A percentile compares a stretch with the other conserved stretches of the same genome.
phyloP scores from a whole-genome alignment of 1,140 invertebrate genomes.

The Drosophila guanche region DNA sequence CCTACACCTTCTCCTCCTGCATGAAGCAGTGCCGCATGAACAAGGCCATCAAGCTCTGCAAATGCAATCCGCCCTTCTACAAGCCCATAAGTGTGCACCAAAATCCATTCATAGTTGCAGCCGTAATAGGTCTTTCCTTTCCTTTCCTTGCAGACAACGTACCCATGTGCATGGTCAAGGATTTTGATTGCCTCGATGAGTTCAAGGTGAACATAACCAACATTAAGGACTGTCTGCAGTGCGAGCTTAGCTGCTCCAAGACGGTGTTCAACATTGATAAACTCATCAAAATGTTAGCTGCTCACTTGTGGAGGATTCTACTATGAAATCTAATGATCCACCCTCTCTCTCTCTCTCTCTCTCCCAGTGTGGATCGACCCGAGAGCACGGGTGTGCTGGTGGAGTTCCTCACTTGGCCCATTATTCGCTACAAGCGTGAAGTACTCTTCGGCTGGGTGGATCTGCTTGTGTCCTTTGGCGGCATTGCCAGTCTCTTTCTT shows the following conservation, averaged over 20 bases:
- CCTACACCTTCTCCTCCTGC: conserved; percentile 88
- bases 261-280: conserved; percentile 90
- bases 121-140: too few relatives aligned
- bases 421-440: conserved; percentile 89
- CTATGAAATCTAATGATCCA: not conserved
- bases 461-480: conserved; percentile 86
- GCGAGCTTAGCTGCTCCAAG: conserved; percentile 88
- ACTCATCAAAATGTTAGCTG: conserved; percentile 85
- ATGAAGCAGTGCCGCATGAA: conserved; percentile 89
- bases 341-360: not conserved
- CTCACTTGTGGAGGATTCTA: not conserved
- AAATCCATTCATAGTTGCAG: too few relatives aligned
- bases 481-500: conserved; percentile 89
- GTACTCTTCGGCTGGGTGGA: conserved; percentile 91
- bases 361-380: conserved; percentile 50
- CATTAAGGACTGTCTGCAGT: conserved; percentile 86
- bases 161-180: conserved; percentile 85
- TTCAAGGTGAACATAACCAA: conserved; percentile 85
- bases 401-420: conserved; percentile 89
- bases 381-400: conserved; percentile 69
- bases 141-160: conserved; percentile 47
- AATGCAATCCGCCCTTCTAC: conserved; percentile 89
- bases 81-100: conserved; percentile 83
- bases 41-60: conserved; percentile 85
- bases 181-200: conserved; percentile 86